phyloP scores from a whole-genome alignment of 2,888 invertebrate genomes.

The Neoaliturus tenellus region DNA sequence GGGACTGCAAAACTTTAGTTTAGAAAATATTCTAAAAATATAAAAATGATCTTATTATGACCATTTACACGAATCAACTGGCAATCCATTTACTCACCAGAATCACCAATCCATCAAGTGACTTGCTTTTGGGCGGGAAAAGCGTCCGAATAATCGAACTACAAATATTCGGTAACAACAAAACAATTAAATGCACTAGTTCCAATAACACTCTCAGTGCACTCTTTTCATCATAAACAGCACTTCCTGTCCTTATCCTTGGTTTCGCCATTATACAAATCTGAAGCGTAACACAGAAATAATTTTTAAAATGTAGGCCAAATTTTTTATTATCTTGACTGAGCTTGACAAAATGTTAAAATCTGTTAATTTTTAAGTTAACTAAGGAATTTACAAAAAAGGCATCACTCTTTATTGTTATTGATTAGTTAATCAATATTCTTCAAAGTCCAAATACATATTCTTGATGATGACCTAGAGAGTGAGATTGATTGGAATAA shows the following conservation, averaged over 20 bases:
- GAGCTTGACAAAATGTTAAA: too few species aligned
- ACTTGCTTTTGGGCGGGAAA: conserved; percentile 57
- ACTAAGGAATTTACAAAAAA: too few species aligned
- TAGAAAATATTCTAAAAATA: neutral
- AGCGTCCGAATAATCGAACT: neutral
- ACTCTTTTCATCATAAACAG: neutral
- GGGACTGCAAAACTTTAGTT: neutral
- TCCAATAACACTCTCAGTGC: neutral
- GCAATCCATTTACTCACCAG: conserved; percentile 58
- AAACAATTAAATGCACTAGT: neutral
- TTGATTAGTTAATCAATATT: too few species aligned
- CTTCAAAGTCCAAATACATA: too few species aligned
- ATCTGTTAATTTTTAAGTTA: too few species aligned
- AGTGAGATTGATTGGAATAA: neutral
- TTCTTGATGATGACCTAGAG: too few species aligned
- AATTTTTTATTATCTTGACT: too few species aligned
- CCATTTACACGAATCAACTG: too few species aligned
- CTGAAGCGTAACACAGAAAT: too few species aligned
- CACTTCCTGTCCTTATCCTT: neutral
- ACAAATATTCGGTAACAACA: conserved; percentile 24
- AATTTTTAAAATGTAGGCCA: too few species aligned
- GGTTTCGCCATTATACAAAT: neutral
- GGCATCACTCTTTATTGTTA: too few species aligned
- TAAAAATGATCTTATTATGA: too few species aligned
- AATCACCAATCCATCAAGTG: conserved; percentile 60